A percentile compares a stretch with the other conserved stretches of the same genome.
Conservation (phyloP, 2,113 vertebrate species). For the Poicephalus gulielmi region DNA sequence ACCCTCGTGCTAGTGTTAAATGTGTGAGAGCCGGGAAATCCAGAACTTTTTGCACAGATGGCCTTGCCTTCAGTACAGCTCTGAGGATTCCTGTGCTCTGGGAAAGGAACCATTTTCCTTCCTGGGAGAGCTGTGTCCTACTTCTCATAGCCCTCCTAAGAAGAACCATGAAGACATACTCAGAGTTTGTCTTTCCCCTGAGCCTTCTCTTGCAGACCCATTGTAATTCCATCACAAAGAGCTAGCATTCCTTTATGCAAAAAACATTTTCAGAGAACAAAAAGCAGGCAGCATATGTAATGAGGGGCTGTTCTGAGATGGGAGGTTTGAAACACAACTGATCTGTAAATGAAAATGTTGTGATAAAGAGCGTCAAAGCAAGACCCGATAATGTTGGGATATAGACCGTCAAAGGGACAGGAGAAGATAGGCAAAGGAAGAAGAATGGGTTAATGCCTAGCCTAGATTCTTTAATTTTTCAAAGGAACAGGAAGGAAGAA, state of each 20-base stretch:
- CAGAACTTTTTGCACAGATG: neutral
- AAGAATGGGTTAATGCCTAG: neutral
- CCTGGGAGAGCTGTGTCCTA: neutral
- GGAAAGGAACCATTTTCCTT: neutral
- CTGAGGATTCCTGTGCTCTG: neutral
- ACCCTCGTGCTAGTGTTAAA: neutral
- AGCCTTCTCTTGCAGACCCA: neutral
- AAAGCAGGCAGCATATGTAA: neutral
- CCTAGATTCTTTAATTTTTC: neutral
- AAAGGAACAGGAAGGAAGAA: neutral
- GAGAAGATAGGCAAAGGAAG: neutral
- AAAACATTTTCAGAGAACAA: neutral
- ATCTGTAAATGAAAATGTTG: neutral
- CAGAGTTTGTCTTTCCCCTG: neutral
- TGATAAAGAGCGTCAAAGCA: neutral
- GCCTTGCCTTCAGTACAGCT: neutral
- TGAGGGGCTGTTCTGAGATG: neutral
- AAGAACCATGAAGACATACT: neutral
- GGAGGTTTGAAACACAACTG: neutral
- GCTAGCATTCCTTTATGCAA: neutral
- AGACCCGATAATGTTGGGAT: neutral
- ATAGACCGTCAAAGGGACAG: neutral
- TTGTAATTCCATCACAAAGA: conserved; percentile 4
- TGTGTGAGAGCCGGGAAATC: neutral
- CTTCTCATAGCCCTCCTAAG: neutral